A percentile compares a stretch with the other conserved stretches of the same genome.
These are phyloP conservation scores for Aurelia coerulea DNA, from an alignment of 30 jellyfish, hydroid and myxozoan genomes.

Conservation along the genomic window DNA sequence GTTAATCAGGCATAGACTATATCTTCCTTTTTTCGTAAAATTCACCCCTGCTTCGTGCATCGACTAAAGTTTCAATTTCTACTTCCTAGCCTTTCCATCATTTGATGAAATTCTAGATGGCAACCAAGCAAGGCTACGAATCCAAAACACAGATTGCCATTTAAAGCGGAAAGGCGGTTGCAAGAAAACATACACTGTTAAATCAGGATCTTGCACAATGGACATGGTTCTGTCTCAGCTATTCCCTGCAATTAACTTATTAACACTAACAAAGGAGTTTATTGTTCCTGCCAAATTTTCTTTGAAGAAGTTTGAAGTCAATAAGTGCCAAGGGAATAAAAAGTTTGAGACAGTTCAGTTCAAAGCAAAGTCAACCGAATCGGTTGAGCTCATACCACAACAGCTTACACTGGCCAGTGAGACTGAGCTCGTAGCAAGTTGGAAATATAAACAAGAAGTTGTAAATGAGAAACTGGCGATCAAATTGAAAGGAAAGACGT, in stretches of 20 bases:
- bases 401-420: conserved; percentile 35
- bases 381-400: conserved; percentile 40
- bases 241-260: conserved; percentile 12
- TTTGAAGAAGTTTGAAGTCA: neutral
- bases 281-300: conserved; percentile 25
- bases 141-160: conserved; percentile 7
- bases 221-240: neutral
- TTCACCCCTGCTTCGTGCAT: too few species aligned
- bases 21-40: too few species aligned
- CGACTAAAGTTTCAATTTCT: too few species aligned
- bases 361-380: conserved; percentile 19
- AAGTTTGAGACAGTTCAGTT: conserved; percentile 15
- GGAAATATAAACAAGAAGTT: conserved; percentile 11
- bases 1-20: too few species aligned
- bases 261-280: neutral
- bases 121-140: neutral
- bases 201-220: conserved; percentile 14
- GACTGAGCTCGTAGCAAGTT: neutral
- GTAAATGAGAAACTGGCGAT: conserved; percentile 18
- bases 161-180: neutral
- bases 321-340: neutral
- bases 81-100: neutral
- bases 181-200: neutral
- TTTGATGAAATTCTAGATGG: neutral
- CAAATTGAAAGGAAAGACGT: conserved; percentile 32